Evolutionary conservation across 2,888 invertebrate genomes (phyloP).

Genomic region (Drosophila diplacantha): DNA sequence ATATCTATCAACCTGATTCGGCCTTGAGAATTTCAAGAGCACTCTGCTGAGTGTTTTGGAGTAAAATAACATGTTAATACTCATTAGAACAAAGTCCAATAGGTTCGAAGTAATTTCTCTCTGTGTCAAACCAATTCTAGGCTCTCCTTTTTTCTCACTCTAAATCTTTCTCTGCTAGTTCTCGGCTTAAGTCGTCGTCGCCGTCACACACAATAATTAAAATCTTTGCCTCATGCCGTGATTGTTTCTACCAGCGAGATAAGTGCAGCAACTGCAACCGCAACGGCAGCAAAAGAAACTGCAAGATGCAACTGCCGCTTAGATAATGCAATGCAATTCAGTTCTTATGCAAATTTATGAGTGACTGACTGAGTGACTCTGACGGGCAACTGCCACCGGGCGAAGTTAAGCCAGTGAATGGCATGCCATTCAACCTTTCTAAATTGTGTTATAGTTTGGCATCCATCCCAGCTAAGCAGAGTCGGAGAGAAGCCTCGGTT

Average conservation of each 20-base stretch:
- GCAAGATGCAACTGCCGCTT: constrained; percentile 48
- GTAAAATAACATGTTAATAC: too few species aligned
- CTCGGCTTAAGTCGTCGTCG: constrained; percentile 28
- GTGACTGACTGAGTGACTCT: constrained; percentile 46
- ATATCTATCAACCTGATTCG: too few species aligned
- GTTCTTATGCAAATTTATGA: constrained; percentile 68
- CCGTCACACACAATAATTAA: constrained; percentile 68
- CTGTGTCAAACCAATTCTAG: constrained; percentile 4
- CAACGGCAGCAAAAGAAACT: constrained; percentile 26
- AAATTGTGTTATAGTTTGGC: constrained; percentile 57
- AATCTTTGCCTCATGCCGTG: constrained; percentile 45
- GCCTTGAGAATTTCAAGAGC: too few species aligned
- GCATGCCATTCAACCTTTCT: constrained; percentile 67
- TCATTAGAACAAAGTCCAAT: too few species aligned
- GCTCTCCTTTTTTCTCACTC: constrained; percentile 24
- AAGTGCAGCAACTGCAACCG: constrained; percentile 44
- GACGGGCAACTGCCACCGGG: constrained; percentile 53
- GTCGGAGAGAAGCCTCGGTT: constrained; percentile 36
- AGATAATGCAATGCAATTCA: constrained; percentile 54
- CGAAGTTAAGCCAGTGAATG: constrained; percentile 47
- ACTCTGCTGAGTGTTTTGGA: too few species aligned
- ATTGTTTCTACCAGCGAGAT: constrained; percentile 56
- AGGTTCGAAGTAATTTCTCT: neutral
- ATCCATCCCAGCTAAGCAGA: constrained; percentile 7
- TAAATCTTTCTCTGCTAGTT: constrained; percentile 14